Base-by-base conservation (phyloP, 1,140 invertebrate species). In the Mylabris phalerata region DNA sequence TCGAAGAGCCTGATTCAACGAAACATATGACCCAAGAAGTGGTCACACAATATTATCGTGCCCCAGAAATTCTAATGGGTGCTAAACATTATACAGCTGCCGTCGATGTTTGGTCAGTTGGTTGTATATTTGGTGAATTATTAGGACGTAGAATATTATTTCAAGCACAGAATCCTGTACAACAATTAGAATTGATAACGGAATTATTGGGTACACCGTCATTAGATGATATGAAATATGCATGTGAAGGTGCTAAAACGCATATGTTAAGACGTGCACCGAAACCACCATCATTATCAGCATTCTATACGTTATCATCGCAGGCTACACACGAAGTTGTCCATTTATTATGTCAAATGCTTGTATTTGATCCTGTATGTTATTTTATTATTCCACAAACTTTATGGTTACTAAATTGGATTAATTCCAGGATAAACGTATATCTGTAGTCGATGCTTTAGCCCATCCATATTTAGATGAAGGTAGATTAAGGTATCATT, bases 11-110 rank as follows among this genome's bases (percentile, higher is more conserved):
- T 0, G 95, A 98, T 69, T 82, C 86, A 68, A 86, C 82, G 63
- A 89, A 90, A 75, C 88, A 93, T 72, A 98, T 99, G 95, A 99
- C 97, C 32, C 96, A 98, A 78, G 97, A 99, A 80, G 93, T 97
- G 48, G 93, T 97, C 49, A 96, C 95, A 50, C 96, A 98, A 78
- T 99, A 99, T 80, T 99, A 99, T 77, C 84, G 97, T 57, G 96
- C 97, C 3, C 97, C 97, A 10, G 97, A 99, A 80, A 90, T 99
- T 65, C 79, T 99, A 24, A 95, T 99, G 86, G 98, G 97, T 27
- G 95, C 97, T 3, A 87, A 92, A 65, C 96, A 99, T 76, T 99
- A 99, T 77, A 94, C 94, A 24, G 90, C 89, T 7, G 91, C 93
- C 0, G 93, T 99, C 40, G 97, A 99, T 73, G 92, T 98, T 10